These are phyloP conservation scores for Epinephelus cyanopodus DNA, from an alignment of 2,113 vertebrate species.

Conservation along the genomic window DNA sequence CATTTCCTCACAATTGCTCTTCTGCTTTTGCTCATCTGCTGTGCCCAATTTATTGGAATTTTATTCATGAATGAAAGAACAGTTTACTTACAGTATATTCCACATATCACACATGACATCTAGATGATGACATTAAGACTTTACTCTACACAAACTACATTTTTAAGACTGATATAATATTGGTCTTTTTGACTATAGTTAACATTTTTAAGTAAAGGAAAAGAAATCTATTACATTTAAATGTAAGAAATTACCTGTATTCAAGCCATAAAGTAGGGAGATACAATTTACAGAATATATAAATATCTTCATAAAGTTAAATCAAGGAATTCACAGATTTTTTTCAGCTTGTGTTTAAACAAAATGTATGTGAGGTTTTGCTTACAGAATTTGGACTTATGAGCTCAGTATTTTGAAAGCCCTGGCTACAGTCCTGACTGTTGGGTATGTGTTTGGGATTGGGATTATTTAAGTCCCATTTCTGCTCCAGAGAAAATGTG, in stretches of 20 bases:
- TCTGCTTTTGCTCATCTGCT: background rate
- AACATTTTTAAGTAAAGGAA: background rate
- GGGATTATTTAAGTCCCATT: background rate
- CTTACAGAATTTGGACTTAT: background rate
- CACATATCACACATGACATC: too few species aligned
- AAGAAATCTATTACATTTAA: background rate
- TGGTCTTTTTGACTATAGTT: background rate
- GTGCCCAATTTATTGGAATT: constrained; percentile 29
- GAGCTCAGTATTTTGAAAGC: background rate
- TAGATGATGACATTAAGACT: background rate
- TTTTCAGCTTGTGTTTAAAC: too few species aligned
- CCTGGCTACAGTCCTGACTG: background rate
- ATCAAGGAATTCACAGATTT: background rate
- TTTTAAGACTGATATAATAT: background rate
- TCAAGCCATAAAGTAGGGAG: background rate
- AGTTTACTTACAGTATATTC: too few species aligned
- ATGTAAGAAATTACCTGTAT: background rate
- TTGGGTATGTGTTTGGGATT: background rate
- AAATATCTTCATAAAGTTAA: background rate
- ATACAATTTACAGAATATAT: background rate
- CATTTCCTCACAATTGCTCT: constrained; percentile 27
- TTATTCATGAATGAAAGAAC: too few species aligned
- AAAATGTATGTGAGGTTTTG: background rate
- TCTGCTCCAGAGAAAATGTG: background rate
- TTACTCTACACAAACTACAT: background rate